Evolutionary conservation across 2,888 invertebrate species (phyloP), one percentile per base, ranked within the genome.

Genomic region (Drosophila rellima): DNA sequence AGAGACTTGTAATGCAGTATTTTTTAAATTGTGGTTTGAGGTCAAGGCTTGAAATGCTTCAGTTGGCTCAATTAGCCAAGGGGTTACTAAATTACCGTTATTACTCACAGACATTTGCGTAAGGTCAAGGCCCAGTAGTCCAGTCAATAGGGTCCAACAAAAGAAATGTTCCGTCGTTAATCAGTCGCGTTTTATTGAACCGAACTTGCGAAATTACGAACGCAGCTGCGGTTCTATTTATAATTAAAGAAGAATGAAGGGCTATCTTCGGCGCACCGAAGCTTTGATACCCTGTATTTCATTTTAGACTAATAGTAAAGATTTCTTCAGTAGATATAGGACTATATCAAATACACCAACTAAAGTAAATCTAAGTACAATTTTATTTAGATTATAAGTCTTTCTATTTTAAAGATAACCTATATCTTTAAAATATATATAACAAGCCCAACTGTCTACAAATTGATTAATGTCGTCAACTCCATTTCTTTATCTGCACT

Each of bases 11-110:
- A 18, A 31, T 66, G 44, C 56, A 47, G 6, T n/a, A 39, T 17
- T 31, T 39, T 17, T 31, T 39, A 23, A 15, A 23, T 39, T 18
- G 40, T 3, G 52, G 61, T 78, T 80, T 74, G 75, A 56, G 78
- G 87, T 82, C 82, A 87, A 75, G 87, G 69, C 44, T 33, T 29
- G 47, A 33, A 66, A 60, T 55, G 78, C 54, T 65, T 80, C 56
- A 70, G 70, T 65, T 73, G n/a, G 48, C 55, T 72, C 42, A 85
- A 70, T 82, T 81, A 80, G 64, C 72, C 52, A 23, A 55, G 20
- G 6, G 39, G 42, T 48, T 33, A 18, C 18, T 33, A 48, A 29
- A 20, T 2, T 47, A 6, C 52, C 42, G 45, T 69, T 66, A 47
- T 39, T 33, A 20, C 23, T 33, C 18, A 23, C 15, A 10, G 13